These are phyloP conservation scores for Bibio marci DNA, from an alignment of 2,888 invertebrate genomes.

Conservation along the genomic window DNA sequence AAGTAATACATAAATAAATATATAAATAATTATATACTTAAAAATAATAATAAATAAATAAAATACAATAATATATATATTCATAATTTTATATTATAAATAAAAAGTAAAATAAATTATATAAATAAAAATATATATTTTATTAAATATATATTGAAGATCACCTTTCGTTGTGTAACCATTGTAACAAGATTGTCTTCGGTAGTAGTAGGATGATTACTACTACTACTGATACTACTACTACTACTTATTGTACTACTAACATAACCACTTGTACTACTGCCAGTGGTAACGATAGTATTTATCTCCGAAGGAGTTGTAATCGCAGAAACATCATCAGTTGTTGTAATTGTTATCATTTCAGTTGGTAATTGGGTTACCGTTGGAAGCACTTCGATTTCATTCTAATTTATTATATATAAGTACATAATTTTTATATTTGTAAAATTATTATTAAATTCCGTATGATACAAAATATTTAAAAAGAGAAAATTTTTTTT, in stretches of 20 bases:
- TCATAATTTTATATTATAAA: too few species aligned
- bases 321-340: not conserved
- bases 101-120: not conserved
- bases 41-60: not conserved
- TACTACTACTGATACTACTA: not conserved
- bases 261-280: not conserved
- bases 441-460: too few species aligned
- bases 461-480: too few species aligned
- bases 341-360: not conserved
- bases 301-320: too few species aligned
- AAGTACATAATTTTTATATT: too few species aligned
- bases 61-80: too few species aligned
- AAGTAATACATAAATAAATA: too few species aligned
- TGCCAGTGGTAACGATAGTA: not conserved
- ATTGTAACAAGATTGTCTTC: not conserved
- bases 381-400: too few species aligned
- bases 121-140: not conserved
- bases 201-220: not conserved
- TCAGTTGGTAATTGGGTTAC: not conserved
- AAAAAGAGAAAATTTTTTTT: too few species aligned
- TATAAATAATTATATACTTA: too few species aligned
- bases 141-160: not conserved
- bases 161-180: constrained; percentile 1
- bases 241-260: not conserved
- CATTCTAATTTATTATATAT: too few species aligned